Conservation (phyloP, 2,797 vertebrate genomes). For the Sebastes hubbsi region DNA sequence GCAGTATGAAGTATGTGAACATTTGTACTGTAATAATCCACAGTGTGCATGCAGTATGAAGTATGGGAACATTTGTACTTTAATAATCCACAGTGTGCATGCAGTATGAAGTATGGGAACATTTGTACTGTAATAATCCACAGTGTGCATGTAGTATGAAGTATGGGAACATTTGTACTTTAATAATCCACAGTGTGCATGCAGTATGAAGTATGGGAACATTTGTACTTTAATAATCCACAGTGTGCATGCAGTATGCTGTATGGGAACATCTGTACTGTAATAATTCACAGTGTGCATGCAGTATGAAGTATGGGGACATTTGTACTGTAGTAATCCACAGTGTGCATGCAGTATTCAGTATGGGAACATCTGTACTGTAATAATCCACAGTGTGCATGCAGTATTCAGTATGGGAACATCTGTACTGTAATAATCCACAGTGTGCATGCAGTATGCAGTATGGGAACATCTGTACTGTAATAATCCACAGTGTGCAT, state of each 20-base stretch:
- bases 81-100: not conserved
- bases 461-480: not conserved
- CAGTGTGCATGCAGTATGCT: not conserved
- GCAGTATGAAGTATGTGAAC: not conserved
- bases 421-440: not conserved
- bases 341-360: too few relatives aligned
- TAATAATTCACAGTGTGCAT: not conserved
- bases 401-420: too few relatives aligned
- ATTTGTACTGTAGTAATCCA: too few relatives aligned
- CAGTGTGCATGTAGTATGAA: not conserved
- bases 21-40: not conserved
- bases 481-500: not conserved
- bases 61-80: not conserved
- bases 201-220: not conserved
- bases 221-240: not conserved
- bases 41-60: not conserved
- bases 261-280: not conserved
- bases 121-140: not conserved
- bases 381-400: too few relatives aligned
- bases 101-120: not conserved
- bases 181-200: not conserved
- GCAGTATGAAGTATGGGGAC: too few relatives aligned
- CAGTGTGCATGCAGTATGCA: not conserved
- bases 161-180: not conserved
- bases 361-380: too few relatives aligned